These are phyloP conservation scores for Carposina sasakii DNA, from an alignment of 1,140 invertebrate species.

Conservation along the genomic window DNA sequence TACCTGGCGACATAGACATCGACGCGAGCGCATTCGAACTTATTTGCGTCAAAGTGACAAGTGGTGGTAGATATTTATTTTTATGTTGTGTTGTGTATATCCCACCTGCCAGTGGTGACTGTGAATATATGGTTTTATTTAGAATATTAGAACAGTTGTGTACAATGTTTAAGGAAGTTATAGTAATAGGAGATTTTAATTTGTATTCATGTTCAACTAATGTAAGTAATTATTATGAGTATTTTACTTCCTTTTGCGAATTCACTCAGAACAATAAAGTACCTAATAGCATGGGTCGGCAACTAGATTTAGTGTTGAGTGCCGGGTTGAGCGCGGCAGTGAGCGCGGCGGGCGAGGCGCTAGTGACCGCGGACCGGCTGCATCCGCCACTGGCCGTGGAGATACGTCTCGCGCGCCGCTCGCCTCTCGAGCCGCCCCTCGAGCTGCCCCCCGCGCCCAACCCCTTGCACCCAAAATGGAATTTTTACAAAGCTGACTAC, in stretches of 20 bases:
- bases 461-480: no score
- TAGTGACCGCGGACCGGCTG: background rate
- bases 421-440: no score
- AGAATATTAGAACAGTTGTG: background rate
- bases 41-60: background rate
- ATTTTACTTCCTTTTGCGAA: background rate
- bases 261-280: background rate
- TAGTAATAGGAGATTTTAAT: conserved; percentile 1
- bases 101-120: background rate
- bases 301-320: background rate
- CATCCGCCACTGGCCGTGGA: background rate
- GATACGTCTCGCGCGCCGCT: no score
- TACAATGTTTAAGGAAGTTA: background rate
- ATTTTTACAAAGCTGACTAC: no score
- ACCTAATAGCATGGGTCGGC: background rate
- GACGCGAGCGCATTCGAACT: background rate
- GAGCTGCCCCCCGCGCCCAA: no score
- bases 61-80: background rate
- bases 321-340: background rate
- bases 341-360: background rate
- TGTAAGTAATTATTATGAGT: conserved; percentile 1
- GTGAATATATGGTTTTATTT: background rate
- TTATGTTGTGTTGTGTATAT: background rate
- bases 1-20: background rate
- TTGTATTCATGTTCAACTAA: background rate